A percentile compares a stretch with the other conserved stretches of the same genome.
These are phyloP conservation scores for Ctenoplectra terminalis DNA, from an alignment of 1,140 invertebrate genomes.

Conservation along the genomic window DNA sequence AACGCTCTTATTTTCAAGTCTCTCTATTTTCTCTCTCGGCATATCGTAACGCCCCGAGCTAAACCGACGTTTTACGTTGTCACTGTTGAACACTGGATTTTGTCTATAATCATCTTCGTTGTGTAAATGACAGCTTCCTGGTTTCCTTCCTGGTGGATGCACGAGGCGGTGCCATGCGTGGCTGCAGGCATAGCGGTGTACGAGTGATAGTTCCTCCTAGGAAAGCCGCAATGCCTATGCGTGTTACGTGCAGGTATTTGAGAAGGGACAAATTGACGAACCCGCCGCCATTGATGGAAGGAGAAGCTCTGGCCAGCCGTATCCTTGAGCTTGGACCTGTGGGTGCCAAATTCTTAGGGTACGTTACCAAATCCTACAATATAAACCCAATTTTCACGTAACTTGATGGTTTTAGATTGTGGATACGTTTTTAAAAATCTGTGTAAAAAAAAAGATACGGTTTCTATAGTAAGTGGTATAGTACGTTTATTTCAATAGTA, in stretches of 20 bases:
- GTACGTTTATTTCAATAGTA: too few species aligned
- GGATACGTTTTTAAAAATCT: too few species aligned
- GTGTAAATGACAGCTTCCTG: slow-evolving; percentile 90
- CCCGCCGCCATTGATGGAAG: slow-evolving; percentile 97
- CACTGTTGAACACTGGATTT: not conserved
- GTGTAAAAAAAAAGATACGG: too few species aligned
- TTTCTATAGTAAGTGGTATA: too few species aligned
- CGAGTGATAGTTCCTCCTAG: slow-evolving; percentile 97
- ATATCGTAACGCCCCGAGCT: not conserved
- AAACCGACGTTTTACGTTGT: not conserved
- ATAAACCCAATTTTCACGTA: too few species aligned
- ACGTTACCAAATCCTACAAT: too few species aligned
- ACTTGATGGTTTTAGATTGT: too few species aligned
- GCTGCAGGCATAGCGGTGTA: slow-evolving; percentile 96
- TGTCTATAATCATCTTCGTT: not conserved
- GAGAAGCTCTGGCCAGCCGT: slow-evolving; percentile 95
- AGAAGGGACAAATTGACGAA: slow-evolving; percentile 89
- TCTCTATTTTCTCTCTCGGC: not conserved
- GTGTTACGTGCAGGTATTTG: slow-evolving; percentile 96
- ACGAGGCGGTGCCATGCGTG: slow-evolving; percentile 97
- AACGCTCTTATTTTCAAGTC: slow-evolving; percentile 43
- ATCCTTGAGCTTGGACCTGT: slow-evolving; percentile 97
- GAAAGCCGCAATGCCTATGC: slow-evolving; percentile 95
- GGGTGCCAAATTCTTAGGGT: slow-evolving; percentile 97
- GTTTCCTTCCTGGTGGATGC: slow-evolving; percentile 99